Base-by-base conservation (phyloP, 2,113 vertebrate species). In the Hemichromis elongatus region DNA sequence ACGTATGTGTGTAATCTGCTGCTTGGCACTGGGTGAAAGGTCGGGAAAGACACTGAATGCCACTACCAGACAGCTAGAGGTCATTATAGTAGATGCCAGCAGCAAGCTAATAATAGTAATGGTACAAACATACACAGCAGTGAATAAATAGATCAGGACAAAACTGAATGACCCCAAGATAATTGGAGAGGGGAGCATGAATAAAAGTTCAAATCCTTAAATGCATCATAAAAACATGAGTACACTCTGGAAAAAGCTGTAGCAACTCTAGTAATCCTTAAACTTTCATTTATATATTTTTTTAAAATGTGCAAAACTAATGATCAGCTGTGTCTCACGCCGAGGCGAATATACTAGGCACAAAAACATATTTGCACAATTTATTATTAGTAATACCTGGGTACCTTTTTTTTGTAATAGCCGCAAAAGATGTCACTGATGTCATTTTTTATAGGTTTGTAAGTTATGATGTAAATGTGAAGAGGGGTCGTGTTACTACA, bases 1-100 rank as follows among this genome's bases (percentile, higher is more conserved):
- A 47, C 35, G 33, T 33, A 57, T 82, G 85, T 57, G 78, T 79
- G 78, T 61, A 57, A 89, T 85, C 68, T 24, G 28, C 45, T 35
- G 59, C 56, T 86, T 75, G 85, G 84, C 81, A 86, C 24, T 90
- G 82, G 88, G 88, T 88, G 90, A 90, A 88, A 90, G 78, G 87
- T 82, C 68, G 81, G 83, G 80, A 83, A 63, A 30, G 90, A 89
- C 86, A 86, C 82, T 12, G 21, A 61, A 90, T 56, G 81, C 88
- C 80, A 81, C 28, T 7, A 7, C 66, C 33, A 42, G 81, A 91
- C 83, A 21, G 81, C 68, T 88, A 50, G 91, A 92, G 90, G 91
- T 91, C 83, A 40, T 70, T 79, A 57, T 89, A 85, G 92, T 88
- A 87, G 91, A 92, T 91, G 90, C 84, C 92, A 88, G 61, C 68